phyloP scores from a whole-genome alignment of 2,888 invertebrate genomes.

The Callyntrura guangdongensis region DNA sequence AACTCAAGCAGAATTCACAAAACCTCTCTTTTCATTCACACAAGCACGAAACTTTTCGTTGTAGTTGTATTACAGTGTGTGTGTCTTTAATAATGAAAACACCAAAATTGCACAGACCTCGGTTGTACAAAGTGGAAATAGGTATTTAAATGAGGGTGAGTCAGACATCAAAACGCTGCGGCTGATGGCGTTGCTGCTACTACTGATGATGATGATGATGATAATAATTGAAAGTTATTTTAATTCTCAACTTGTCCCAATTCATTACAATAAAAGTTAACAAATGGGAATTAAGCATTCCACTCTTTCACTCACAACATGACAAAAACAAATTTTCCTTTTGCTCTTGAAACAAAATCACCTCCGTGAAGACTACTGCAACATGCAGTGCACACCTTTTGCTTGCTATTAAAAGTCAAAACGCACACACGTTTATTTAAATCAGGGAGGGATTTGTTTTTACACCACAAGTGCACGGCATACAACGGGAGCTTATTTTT shows the following conservation, averaged over 20 bases:
- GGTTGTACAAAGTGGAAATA: too few species aligned
- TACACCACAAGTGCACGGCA: slow-evolving; percentile 16
- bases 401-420: slow-evolving; percentile 9
- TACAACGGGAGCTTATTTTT: not conserved
- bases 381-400: not conserved
- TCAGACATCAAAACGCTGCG: too few species aligned
- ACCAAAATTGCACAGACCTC: not conserved
- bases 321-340: slow-evolving; percentile 18
- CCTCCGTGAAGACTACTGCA: not conserved
- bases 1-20: not conserved
- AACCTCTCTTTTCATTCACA: slow-evolving; percentile 9
- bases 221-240: slow-evolving; percentile 52
- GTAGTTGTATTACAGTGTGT: not conserved
- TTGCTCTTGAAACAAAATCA: slow-evolving; percentile 28
- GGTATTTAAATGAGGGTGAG: not conserved
- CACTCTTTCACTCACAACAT: not conserved
- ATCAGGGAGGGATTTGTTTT: slow-evolving; percentile 31
- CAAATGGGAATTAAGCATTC: slow-evolving; percentile 31
- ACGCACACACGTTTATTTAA: slow-evolving; percentile 24
- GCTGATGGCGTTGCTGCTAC: too few species aligned
- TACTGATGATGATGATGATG: slow-evolving; percentile 20
- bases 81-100: slow-evolving; percentile 17
- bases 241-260: slow-evolving; percentile 54
- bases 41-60: slow-evolving; percentile 31
- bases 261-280: slow-evolving; percentile 53